Evolutionary conservation across 2,113 vertebrate genomes (phyloP), one percentile per base, ranked within the genome.

Genomic region (Oryzias celebensis): DNA sequence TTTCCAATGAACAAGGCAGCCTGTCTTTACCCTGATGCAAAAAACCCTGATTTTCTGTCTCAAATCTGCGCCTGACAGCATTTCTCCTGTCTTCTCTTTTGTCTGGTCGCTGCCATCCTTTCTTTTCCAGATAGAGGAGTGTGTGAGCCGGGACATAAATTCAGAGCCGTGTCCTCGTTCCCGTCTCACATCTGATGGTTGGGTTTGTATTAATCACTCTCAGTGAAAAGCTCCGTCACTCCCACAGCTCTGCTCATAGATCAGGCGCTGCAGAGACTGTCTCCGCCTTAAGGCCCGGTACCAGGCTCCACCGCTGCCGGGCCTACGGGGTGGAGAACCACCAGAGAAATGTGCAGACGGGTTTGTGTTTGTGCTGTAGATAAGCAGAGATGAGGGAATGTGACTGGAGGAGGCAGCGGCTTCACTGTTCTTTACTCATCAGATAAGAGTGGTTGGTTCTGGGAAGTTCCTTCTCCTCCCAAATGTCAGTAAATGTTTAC

Each of bases 191-290:
- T 52, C 76, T 70, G 58, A 81, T 53, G 55, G 18, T 71, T 71
- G 17, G 15, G 65, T 75, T 65, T 78, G 63, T 77, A 83, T 92
- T 67, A 87, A 90, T 91, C 87, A 87, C 82, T 61, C 77, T 53
- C 78, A 62, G 55, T 84, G 70, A 90, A 90, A 90, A 90, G 88
- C 77, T 79, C 83, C 71, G 72, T 71, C 72, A 26, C 65, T 76
- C 78, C 76, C 79, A 73, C 84, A 67, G 31, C 78, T 72, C 68
- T 48, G 71, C 72, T 74, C 85, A 66, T 80, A 82, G 80, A 82
- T 86, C 84, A 80, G 70, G 56, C 58, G 71, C 75, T 51, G 78
- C 78, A 86, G 73, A 75, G 76, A 66, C 70, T 44, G 80, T 63
- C 77, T 83, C 68, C 60, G 80, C 73, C 67, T 82, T 71, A 87